A percentile compares a stretch with the other conserved stretches of the same genome.
Evolutionary conservation across 2,797 vertebrate genomes (phyloP).

Genomic region (Smutsia gigantea): DNA sequence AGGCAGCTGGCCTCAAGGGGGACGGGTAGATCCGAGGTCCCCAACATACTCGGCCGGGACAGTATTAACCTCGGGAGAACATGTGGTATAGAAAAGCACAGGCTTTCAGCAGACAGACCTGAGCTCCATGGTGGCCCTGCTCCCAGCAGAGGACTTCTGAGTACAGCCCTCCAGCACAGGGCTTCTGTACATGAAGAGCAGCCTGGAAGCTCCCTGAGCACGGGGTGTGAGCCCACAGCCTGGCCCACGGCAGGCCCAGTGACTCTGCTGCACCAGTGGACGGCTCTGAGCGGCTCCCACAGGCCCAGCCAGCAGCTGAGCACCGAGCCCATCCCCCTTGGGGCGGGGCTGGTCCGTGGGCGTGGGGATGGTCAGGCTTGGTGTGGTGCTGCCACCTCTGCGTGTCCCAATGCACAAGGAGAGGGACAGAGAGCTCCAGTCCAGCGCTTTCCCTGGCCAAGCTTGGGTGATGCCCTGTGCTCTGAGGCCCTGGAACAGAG

Average conservation of each 20-base stretch:
- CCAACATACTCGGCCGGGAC: too few species aligned
- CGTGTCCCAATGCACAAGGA: neutral
- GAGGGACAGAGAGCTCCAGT: neutral
- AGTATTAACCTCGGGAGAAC: too few species aligned
- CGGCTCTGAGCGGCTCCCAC: neutral
- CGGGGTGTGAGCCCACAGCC: neutral
- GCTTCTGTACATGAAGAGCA: too few species aligned
- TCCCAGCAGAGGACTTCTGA: neutral
- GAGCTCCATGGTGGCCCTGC: too few species aligned
- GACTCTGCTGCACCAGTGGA: neutral
- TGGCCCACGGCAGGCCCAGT: neutral
- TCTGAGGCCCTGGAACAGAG: neutral
- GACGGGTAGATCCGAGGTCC: neutral
- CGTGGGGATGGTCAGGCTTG: rapidly evolving
- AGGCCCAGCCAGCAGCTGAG: neutral
- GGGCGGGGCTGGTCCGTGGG: neutral
- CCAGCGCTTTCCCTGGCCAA: neutral
- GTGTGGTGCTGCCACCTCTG: neutral
- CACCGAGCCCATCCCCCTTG: neutral
- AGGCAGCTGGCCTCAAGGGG: neutral
- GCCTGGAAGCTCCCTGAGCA: too few species aligned
- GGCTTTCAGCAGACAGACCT: too few species aligned
- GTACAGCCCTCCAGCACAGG: neutral
- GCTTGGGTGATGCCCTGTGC: neutral
- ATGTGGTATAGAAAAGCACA: too few species aligned